Conservation (phyloP, 2,888 invertebrate genomes). For the Cenopis cana region DNA sequence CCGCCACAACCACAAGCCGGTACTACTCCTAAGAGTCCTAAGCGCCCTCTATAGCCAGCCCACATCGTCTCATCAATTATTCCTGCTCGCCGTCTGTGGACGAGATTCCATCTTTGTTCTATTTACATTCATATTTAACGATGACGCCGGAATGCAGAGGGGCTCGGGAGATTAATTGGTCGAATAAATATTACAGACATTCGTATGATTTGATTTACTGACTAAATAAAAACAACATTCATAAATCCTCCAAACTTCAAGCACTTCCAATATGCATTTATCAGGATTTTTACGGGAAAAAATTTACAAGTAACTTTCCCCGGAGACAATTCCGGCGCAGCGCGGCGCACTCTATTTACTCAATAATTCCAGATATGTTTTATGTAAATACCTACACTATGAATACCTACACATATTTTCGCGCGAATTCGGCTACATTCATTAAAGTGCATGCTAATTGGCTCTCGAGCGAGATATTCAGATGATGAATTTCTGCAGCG, state of each 20-base stretch:
- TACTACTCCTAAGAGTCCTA: constrained; percentile 10
- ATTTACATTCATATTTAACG: neutral
- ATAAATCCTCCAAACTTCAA: neutral
- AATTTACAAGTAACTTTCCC: neutral
- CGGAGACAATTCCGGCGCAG: neutral
- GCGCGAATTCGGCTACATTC: neutral
- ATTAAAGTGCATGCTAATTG: constrained; percentile 26
- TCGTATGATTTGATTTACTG: neutral
- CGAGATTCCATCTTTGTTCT: neutral
- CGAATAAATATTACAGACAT: neutral
- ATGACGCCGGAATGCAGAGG: neutral
- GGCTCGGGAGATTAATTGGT: too few relatives aligned
- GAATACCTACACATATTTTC: neutral
- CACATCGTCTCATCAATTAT: constrained; percentile 22
- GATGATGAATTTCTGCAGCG: constrained; percentile 16
- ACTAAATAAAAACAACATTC: too few relatives aligned
- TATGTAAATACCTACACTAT: too few relatives aligned
- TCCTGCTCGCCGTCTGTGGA: neutral
- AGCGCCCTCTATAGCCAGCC: constrained; percentile 4
- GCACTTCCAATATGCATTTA: neutral
- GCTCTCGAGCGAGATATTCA: constrained; percentile 26
- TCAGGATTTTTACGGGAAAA: neutral
- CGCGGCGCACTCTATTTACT: constrained; percentile 1
- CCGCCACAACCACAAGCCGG: constrained; percentile 3
- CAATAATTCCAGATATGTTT: neutral